Base-by-base conservation (phyloP, 1,140 invertebrate genomes). In the Megalonaias nervosa region DNA sequence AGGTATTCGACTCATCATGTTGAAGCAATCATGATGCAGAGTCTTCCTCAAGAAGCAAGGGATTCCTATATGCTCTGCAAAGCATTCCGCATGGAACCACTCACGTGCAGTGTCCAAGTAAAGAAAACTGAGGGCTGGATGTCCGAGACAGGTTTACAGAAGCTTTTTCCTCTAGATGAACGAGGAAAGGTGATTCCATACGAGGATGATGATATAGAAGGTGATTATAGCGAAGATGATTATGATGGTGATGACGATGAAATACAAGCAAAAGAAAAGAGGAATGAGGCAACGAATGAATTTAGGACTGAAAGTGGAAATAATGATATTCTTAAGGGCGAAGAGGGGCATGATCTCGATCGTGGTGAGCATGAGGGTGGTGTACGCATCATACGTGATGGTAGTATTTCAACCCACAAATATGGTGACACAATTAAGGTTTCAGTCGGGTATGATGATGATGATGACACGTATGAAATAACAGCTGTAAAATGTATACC, bases 61-160 rank as follows among this genome's bases (percentile, higher is more conserved):
- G 74, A 75, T 48, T 60, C 66, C 38, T 75, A 68, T 26, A 75
- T 69, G 59, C 56, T 75, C 23, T 75, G 74, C 61, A 75, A 75
- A 57, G n/a, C 65, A n/a, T 69, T 75, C 23, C n/a, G 74, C 1
- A 69, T 75, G 74, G 74, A 75, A 38, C 74, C 74, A 16, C 31
- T 75, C 19, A 12, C 66, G 15, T 75, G 74, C 48, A 68, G 66
- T 60, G 65, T 75, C n/a, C 57, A 70, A 17, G 56, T 58, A 26
- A 1, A 15, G 16, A 57, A 70, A 70, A 23, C 0, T 23, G 19
- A 31, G 14, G 38, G 12, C 4, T 48, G 38, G 38, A 48, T 48
- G 38, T 48, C 38, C 0, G 38, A 48, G 38, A 9, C 38, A 48
- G 38, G 6, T 48, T 48, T 48, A 48, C 38, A 48, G 9, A 26